Evolutionary conservation across 2,888 invertebrate species (phyloP).

Genomic region (Tromatobia lineatoria): DNA sequence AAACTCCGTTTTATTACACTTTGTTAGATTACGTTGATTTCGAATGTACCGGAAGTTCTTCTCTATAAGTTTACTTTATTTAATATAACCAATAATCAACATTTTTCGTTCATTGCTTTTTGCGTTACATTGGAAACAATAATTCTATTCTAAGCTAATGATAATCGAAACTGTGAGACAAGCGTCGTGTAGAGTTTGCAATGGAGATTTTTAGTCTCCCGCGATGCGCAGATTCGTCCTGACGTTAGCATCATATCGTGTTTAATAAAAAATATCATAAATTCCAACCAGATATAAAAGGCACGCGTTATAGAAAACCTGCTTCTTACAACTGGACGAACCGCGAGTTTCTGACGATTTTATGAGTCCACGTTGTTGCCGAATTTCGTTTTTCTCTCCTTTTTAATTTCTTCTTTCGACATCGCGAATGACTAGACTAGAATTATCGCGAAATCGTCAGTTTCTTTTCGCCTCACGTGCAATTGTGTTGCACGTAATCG

Average conservation of each 20-base stretch:
- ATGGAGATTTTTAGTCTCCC: background rate
- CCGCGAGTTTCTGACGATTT: slow-evolving; percentile 10
- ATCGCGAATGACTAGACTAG: slow-evolving; percentile 47
- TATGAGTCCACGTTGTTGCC: background rate
- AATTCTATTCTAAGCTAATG: slow-evolving; percentile 12
- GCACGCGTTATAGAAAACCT: slow-evolving; percentile 57
- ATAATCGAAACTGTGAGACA: slow-evolving; percentile 20
- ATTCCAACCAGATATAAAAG: slow-evolving; percentile 52
- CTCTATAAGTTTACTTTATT: slow-evolving; percentile 14
- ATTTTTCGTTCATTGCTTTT: background rate
- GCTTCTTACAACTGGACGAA: slow-evolving; percentile 32
- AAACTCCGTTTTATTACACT: slow-evolving; percentile 56
- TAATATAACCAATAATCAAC: slow-evolving; percentile 42
- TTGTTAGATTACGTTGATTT: slow-evolving; percentile 52
- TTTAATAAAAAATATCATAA: slow-evolving; percentile 48
- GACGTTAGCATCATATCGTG: slow-evolving; percentile 13
- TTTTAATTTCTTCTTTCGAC: background rate
- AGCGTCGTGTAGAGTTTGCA: background rate
- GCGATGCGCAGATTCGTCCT: slow-evolving; percentile 10
- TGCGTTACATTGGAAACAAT: slow-evolving; percentile 30
- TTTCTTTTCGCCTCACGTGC: background rate
- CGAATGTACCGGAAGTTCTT: slow-evolving; percentile 43
- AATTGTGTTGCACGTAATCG: slow-evolving; percentile 1
- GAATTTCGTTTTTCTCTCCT: background rate
- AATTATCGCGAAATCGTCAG: slow-evolving; percentile 34